These are phyloP conservation scores for Dendroctonus valens DNA, from an alignment of 1,140 invertebrate genomes.

Conservation along the genomic window DNA sequence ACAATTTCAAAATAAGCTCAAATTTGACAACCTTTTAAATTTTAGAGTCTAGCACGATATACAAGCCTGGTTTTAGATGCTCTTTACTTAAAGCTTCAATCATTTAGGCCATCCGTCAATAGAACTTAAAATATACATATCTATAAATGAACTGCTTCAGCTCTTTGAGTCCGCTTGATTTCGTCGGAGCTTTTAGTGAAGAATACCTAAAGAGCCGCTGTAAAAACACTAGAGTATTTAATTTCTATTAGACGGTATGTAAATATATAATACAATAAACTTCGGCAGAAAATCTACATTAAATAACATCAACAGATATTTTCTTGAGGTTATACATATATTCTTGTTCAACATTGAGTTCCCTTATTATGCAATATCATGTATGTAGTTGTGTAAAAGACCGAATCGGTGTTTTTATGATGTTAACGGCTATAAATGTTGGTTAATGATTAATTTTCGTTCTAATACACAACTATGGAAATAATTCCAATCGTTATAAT, in stretches of 20 bases:
- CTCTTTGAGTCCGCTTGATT: no score
- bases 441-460: slow-evolving; percentile 3
- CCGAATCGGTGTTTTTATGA: neutral
- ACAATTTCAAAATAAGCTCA: slow-evolving; percentile 19
- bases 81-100: no score
- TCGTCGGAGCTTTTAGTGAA: no score
- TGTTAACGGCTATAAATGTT: no score
- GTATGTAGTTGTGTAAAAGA: slow-evolving; percentile 15
- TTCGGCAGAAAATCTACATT: slow-evolving; percentile 44
- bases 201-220: no score
- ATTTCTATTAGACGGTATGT: slow-evolving; percentile 13
- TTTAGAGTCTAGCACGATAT: slow-evolving; percentile 12
- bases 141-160: no score
- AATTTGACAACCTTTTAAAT: slow-evolving; percentile 19
- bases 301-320: slow-evolving; percentile 44
- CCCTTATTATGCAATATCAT: slow-evolving; percentile 32
- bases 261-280: slow-evolving; percentile 34
- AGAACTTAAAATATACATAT: no score
- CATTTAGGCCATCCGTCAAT: no score
- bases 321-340: slow-evolving; percentile 31
- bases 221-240: neutral
- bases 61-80: neutral
- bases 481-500: slow-evolving; percentile 31
- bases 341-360: slow-evolving; percentile 44
- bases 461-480: slow-evolving; percentile 26